phyloP scores from a whole-genome alignment of 2,888 invertebrate genomes.

The Tetanocera ferruginea region DNA sequence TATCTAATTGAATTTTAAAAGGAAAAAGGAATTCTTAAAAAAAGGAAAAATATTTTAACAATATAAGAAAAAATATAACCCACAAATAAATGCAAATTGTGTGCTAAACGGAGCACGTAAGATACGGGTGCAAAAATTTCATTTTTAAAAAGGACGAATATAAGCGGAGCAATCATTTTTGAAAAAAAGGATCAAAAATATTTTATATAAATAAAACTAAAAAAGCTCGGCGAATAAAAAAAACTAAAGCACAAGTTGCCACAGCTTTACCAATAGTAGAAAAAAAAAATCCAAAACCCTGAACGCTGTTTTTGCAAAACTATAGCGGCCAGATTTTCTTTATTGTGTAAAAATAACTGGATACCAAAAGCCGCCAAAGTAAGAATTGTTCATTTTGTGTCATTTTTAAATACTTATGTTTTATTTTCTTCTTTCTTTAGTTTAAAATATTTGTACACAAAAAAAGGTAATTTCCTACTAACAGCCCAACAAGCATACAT shows the following conservation, averaged over 20 bases:
- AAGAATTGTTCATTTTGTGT: neutral
- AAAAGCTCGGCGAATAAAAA: too few species aligned
- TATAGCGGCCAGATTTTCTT: neutral
- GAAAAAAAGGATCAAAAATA: too few species aligned
- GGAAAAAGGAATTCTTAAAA: neutral
- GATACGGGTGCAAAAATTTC: neutral
- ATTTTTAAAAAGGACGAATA: neutral
- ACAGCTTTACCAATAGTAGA: too few species aligned
- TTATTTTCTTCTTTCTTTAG: neutral
- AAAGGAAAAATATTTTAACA: neutral
- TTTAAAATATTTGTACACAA: neutral
- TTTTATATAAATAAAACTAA: too few species aligned
- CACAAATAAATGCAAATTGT: neutral
- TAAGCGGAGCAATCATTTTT: neutral
- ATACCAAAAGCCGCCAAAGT: neutral
- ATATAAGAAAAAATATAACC: neutral
- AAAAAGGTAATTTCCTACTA: neutral
- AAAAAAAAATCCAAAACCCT: too few species aligned
- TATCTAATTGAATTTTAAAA: conserved; percentile 10
- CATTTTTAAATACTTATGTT: neutral
- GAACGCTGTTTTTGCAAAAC: too few species aligned
- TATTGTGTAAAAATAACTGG: neutral
- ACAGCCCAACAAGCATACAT: too few species aligned
- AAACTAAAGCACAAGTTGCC: too few species aligned
- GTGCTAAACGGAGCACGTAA: neutral